These are phyloP conservation scores for Ivindomyrus marchei DNA, from an alignment of 2,113 vertebrate genomes.

Conservation along the genomic window DNA sequence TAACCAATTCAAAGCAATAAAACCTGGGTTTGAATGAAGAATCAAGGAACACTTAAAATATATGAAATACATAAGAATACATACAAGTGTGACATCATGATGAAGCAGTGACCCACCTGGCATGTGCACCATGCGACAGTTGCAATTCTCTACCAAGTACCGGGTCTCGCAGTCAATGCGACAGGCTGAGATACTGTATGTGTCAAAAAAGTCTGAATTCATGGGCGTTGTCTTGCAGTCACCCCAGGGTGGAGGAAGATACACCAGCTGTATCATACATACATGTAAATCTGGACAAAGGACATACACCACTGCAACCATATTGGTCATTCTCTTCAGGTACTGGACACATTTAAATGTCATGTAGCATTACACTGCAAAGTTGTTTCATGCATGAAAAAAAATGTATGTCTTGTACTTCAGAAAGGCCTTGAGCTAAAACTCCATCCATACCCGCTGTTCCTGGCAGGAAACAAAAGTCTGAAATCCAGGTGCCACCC, in stretches of 20 bases:
- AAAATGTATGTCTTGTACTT: background rate
- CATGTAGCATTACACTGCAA: background rate
- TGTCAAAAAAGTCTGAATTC: slow-evolving; percentile 89
- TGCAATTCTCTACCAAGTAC: slow-evolving; percentile 97
- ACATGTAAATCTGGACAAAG: slow-evolving; percentile 2
- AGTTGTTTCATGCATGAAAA: background rate
- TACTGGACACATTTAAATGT: background rate
- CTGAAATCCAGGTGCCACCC: slow-evolving; percentile 93
- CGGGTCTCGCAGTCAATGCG: slow-evolving; percentile 96
- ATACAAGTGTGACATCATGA: background rate
- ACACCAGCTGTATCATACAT: slow-evolving; percentile 72
- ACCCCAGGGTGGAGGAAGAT: slow-evolving; percentile 91
- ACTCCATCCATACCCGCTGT: slow-evolving; percentile 70
- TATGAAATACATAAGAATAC: background rate
- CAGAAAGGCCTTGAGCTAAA: background rate
- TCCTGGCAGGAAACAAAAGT: slow-evolving; percentile 98
- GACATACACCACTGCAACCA: slow-evolving; percentile 3
- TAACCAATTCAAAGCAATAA: background rate
- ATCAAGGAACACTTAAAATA: background rate
- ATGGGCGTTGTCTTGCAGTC: slow-evolving; percentile 84
- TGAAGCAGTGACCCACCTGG: slow-evolving; percentile 64
- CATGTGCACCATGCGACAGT: slow-evolving; percentile 99
- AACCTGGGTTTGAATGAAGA: background rate
- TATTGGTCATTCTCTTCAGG: background rate
- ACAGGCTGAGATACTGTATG: slow-evolving; percentile 93